A percentile compares a stretch with the other conserved stretches of the same genome.
phyloP scores from a whole-genome alignment of 2,113 vertebrate species.

The Poicephalus meyeri region DNA sequence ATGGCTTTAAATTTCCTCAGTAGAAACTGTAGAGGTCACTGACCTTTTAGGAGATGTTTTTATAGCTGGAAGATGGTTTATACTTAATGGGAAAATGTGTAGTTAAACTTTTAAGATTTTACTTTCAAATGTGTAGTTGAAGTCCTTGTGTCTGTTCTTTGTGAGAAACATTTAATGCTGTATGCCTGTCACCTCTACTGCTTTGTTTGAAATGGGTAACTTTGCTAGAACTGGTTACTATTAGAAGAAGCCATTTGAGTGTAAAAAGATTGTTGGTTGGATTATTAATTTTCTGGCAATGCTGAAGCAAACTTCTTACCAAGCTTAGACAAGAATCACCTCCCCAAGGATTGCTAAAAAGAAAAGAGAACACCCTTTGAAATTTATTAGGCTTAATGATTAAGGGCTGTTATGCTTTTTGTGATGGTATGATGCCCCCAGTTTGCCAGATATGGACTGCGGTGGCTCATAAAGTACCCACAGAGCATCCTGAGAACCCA shows the following conservation, averaged over 20 bases:
- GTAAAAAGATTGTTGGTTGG: not conserved
- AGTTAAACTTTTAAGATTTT: not conserved
- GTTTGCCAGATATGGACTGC: no score
- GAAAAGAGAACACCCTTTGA: not conserved
- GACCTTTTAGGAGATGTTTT: not conserved
- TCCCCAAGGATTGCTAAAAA: not conserved
- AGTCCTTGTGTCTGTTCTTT: not conserved
- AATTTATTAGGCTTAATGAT: not conserved
- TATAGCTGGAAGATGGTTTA: not conserved
- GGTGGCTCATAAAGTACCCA: no score
- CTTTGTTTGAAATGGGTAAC: not conserved
- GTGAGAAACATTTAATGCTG: not conserved
- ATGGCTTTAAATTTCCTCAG: not conserved
- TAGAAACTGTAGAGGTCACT: not conserved
- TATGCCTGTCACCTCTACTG: not conserved
- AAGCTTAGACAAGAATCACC: not conserved
- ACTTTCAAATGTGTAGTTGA: not conserved
- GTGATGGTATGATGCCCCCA: not conserved
- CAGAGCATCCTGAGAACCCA: no score
- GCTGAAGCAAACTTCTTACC: not conserved
- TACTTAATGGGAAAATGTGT: not conserved
- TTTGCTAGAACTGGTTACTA: not conserved
- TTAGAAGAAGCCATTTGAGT: slow-evolving; percentile 54
- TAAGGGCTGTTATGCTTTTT: not conserved
- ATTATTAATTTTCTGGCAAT: slow-evolving; percentile 22